Base-by-base conservation (phyloP, 2,797 vertebrate genomes). In the Sebastes goodei region DNA sequence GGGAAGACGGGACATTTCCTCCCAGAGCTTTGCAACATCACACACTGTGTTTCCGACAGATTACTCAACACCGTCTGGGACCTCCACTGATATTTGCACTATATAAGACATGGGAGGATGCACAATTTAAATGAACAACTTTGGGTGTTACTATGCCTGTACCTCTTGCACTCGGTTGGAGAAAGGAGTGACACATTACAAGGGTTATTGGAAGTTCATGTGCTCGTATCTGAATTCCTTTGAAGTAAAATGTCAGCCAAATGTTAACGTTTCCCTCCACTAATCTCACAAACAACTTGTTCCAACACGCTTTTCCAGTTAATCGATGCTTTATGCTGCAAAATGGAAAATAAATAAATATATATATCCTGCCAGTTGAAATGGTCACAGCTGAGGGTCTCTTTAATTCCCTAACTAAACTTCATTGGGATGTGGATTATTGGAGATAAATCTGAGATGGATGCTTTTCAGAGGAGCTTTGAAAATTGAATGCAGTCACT, bases 201-300 rank as follows among this genome's bases (percentile, higher is more conserved):
- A n/a, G 21, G 78, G 75, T 67, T 42, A 56, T 5, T 60, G 49
- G 27, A 84, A 74, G 84, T 77, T 81, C 60, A 38, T 52, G 67
- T 14, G 38, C 65, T 77, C 27, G 1, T 49, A 42, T 72, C 66
- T 61, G 14, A 14, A 32, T 65, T 79, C 35, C 21, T 76, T 42
- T 71, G 32, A 64, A 69, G 63, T 25, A 21, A 88, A 88, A 89
- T 80, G 84, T 84, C 84, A 89, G 23, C 29, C 52, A 81, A 86
- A 84, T 72, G 82, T 78, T 85, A 80, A 73, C 52, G 17, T 46
- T 27, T 78, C 65, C 62, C 59, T 66, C 14, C 38, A 55, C 66
- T 81, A 32, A 80, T 64, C 56, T 30, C 52, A 62, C 71, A 63
- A 30, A 62, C 71, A 63, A 27, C 12, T 42, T 64, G 38, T 72